A percentile compares a stretch with the other conserved stretches of the same genome.
Conservation (phyloP, 2,113 vertebrate species). For the Sceloporus tristichus region DNA sequence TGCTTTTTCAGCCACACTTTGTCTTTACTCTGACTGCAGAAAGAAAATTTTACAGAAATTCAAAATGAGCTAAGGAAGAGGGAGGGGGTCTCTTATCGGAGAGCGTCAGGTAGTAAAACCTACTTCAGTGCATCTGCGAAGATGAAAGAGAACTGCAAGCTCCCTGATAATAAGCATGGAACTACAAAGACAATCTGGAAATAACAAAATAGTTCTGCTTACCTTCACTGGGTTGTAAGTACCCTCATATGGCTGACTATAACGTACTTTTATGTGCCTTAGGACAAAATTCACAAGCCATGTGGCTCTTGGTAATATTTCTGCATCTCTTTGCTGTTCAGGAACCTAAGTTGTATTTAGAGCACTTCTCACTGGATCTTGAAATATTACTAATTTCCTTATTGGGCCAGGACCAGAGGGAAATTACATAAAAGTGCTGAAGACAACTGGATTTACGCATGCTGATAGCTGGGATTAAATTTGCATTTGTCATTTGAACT, state of each 20-base stretch:
- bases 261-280: conserved; percentile 32
- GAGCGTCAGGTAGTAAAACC: conserved; percentile 65
- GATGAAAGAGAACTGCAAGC: conserved; percentile 40
- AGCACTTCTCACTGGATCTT: conserved; percentile 45
- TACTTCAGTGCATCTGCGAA: conserved; percentile 51
- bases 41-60: conserved; percentile 54
- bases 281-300: conserved; percentile 37
- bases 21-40: conserved; percentile 56
- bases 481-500: conserved; percentile 67
- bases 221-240: conserved; percentile 33
- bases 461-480: conserved; percentile 71
- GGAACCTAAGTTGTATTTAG: conserved; percentile 52
- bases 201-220: conserved; percentile 57
- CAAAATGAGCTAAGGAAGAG: conserved; percentile 49
- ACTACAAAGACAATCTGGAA: conserved; percentile 54
- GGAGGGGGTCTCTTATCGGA: conserved; percentile 48
- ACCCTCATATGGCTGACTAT: conserved; percentile 23
- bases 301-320: conserved; percentile 49
- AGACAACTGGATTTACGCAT: conserved; percentile 39
- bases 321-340: conserved; percentile 49
- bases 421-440: conserved; percentile 61
- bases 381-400: conserved; percentile 53
- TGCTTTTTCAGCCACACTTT: conserved; percentile 57
- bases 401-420: conserved; percentile 58
- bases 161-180: conserved; percentile 41